phyloP scores from a whole-genome alignment of 1,140 invertebrate species.

The Trachelipus rathkii region DNA sequence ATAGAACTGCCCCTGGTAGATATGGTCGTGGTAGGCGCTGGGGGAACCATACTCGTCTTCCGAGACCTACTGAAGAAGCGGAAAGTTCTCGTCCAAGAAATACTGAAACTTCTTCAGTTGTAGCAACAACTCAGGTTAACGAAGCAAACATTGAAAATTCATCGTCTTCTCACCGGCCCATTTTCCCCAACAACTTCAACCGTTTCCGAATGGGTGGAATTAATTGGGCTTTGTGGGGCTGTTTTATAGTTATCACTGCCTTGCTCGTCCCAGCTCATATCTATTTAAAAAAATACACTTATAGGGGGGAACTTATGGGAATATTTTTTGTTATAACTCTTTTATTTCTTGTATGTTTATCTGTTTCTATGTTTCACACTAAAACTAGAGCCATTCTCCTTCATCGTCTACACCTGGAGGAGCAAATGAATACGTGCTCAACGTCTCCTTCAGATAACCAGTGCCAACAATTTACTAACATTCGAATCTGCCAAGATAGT shows the following conservation, averaged over 20 bases:
- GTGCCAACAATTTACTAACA: conserved; percentile 26
- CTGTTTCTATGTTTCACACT: conserved; percentile 43
- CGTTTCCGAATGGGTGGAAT: conserved; percentile 38
- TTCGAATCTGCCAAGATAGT: conserved; percentile 3
- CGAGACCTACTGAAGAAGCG: conserved; percentile 27
- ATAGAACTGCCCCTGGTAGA: conserved; percentile 25
- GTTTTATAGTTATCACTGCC: conserved; percentile 37
- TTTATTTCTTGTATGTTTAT: conserved; percentile 43
- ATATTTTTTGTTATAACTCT: conserved; percentile 43
- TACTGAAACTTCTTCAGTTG: conserved; percentile 30
- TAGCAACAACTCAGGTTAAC: conserved; percentile 3
- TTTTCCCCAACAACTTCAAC: conserved; percentile 41
- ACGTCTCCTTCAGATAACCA: conserved; percentile 19
- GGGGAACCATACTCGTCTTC: conserved; percentile 19
- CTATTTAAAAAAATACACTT: conserved; percentile 42
- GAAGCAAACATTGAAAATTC: conserved; percentile 20
- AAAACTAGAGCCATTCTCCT: conserved; percentile 43
- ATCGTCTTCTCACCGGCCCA: conserved; percentile 27
- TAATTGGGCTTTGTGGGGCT: conserved; percentile 41
- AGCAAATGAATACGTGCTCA: conserved; percentile 33
- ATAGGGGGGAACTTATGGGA: conserved; percentile 36
- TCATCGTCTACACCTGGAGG: conserved; percentile 41
- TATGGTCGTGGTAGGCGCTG: conserved; percentile 23
- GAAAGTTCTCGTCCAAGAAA: conserved; percentile 4
- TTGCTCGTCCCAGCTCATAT: conserved; percentile 42